These are phyloP conservation scores for Coendou prehensilis DNA, from an alignment of 2,797 vertebrate species.

Conservation along the genomic window DNA sequence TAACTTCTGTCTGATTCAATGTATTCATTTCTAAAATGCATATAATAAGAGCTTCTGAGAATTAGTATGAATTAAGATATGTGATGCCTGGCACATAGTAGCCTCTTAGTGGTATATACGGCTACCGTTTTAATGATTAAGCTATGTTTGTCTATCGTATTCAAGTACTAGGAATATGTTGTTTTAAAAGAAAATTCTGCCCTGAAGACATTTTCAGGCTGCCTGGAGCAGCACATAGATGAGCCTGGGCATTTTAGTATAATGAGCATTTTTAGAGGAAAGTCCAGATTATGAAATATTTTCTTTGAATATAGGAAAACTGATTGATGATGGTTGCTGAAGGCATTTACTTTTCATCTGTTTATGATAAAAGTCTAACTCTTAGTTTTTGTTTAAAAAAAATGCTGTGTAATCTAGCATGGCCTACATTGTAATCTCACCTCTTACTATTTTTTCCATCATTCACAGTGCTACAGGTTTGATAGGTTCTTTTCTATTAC, in stretches of 20 bases:
- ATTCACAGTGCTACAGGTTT: accelerated
- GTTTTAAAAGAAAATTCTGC: neutral
- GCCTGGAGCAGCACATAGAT: neutral
- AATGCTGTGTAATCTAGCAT: neutral
- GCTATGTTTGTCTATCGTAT: neutral
- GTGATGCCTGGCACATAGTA: neutral
- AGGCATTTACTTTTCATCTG: slow-evolving; percentile 29
- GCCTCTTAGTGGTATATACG: neutral
- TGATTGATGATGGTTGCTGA: neutral
- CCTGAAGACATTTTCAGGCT: neutral
- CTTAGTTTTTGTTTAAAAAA: neutral
- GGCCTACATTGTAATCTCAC: neutral
- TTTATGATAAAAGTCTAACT: slow-evolving; percentile 45
- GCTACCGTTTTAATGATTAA: slow-evolving; percentile 40
- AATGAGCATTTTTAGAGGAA: neutral
- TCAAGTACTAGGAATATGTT: neutral
- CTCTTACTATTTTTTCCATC: neutral
- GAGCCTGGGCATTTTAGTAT: neutral
- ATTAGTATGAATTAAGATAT: neutral
- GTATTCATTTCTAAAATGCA: neutral
- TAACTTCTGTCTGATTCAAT: neutral
- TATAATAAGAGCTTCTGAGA: neutral
- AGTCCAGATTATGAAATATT: neutral
- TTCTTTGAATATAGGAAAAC: neutral
- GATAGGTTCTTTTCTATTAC: neutral